Evolutionary conservation across 2,888 invertebrate genomes (phyloP).

Genomic region (Epinotia nisella): DNA sequence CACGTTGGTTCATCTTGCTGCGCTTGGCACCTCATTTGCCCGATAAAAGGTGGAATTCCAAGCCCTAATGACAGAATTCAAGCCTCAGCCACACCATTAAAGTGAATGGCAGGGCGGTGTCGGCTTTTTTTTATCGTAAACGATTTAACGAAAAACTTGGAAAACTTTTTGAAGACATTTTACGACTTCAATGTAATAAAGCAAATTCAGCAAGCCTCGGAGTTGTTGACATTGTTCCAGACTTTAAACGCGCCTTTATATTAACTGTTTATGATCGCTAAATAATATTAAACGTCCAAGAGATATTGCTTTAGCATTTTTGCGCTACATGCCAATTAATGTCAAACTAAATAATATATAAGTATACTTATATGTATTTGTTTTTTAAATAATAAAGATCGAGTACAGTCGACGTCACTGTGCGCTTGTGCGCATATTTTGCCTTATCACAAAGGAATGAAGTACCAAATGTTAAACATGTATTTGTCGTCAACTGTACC

Average conservation of each 20-base stretch:
- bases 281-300: conserved; percentile 7
- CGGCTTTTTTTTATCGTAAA: conserved; percentile 60
- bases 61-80: conserved; percentile 63
- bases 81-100: conserved; percentile 61
- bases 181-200: conserved; percentile 46
- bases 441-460: no score
- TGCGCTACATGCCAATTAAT: not conserved
- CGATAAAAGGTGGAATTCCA: conserved; percentile 61
- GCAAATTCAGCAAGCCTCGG: conserved; percentile 31
- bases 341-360: not conserved
- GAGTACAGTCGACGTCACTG: no score
- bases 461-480: no score
- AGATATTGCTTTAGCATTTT: not conserved
- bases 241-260: conserved; percentile 27
- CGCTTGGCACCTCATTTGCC: conserved; percentile 50
- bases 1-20: conserved; percentile 40
- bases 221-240: conserved; percentile 41
- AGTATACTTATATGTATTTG: no score
- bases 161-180: conserved; percentile 45
- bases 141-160: conserved; percentile 51
- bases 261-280: conserved; percentile 34
- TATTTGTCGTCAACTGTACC: no score
- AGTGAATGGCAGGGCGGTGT: conserved; percentile 56
- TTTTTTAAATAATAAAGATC: no score
- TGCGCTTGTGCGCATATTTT: no score